These are phyloP conservation scores for Blennius ocellaris DNA, from an alignment of 2,113 vertebrate species.

Conservation along the genomic window DNA sequence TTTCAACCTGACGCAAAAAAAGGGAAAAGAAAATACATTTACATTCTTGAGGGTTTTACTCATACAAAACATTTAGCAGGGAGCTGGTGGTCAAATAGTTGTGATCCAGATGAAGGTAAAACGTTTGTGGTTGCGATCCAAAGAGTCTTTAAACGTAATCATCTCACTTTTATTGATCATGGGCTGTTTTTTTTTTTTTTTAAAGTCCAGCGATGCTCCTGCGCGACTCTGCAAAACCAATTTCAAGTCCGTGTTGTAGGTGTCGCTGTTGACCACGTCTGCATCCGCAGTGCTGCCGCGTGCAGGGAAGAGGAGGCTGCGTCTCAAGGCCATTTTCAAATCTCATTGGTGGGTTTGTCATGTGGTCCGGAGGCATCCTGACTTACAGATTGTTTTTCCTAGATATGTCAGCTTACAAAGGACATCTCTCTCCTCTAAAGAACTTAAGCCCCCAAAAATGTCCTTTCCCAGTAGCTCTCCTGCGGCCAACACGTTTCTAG, in stretches of 20 bases:
- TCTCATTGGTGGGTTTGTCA: slow-evolving; percentile 99
- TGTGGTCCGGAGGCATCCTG: slow-evolving; percentile 98
- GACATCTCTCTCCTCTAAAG: slow-evolving; percentile 97
- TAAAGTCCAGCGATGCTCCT: slow-evolving; percentile 23
- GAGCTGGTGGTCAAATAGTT: not conserved
- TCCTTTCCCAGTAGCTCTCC: slow-evolving; percentile 99
- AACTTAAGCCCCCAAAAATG: slow-evolving; percentile 93
- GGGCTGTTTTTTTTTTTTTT: no score
- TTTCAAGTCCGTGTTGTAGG: slow-evolving; percentile 90
- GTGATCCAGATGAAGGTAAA: not conserved
- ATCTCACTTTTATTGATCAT: slow-evolving; percentile 6
- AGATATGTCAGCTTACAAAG: slow-evolving; percentile 99
- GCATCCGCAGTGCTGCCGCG: slow-evolving; percentile 79
- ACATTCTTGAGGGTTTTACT: not conserved
- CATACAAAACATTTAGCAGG: not conserved
- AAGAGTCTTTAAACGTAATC: not conserved
- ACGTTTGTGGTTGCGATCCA: not conserved
- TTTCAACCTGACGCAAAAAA: slow-evolving; percentile 6
- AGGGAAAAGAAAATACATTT: not conserved
- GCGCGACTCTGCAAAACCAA: slow-evolving; percentile 68
- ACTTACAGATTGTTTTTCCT: slow-evolving; percentile 99
- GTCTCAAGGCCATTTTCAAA: slow-evolving; percentile 98
- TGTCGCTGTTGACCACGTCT: slow-evolving; percentile 95
- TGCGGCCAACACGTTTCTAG: slow-evolving; percentile 97
- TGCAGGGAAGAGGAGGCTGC: slow-evolving; percentile 86